Evolutionary conservation across 2,113 vertebrate species (phyloP).

Genomic region (Phalacrocorax carbo): DNA sequence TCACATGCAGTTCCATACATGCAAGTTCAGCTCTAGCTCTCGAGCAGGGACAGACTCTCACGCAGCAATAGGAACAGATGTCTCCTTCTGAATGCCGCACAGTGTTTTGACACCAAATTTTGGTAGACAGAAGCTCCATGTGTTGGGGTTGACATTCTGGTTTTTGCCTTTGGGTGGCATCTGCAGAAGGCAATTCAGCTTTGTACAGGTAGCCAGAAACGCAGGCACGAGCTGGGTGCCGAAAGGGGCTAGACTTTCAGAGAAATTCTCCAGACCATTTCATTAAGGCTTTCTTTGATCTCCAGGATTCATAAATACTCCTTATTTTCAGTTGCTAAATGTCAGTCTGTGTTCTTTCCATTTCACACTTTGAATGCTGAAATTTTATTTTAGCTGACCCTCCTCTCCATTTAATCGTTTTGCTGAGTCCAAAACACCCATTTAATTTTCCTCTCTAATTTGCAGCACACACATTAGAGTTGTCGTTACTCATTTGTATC

Average conservation of each 20-base stretch:
- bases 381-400: background rate
- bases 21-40: background rate
- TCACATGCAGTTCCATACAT: background rate
- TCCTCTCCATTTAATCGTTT: background rate
- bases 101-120: background rate
- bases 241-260: background rate
- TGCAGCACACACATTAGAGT: accelerated
- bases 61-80: background rate
- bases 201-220: background rate
- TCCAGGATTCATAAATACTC: background rate
- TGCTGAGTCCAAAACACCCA: background rate
- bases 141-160: background rate
- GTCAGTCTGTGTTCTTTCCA: background rate
- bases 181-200: background rate
- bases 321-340: background rate
- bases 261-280: background rate
- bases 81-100: background rate
- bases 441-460: background rate
- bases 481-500: background rate
- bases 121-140: background rate
- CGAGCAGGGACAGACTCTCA: background rate
- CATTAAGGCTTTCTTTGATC: background rate
- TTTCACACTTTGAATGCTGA: background rate
- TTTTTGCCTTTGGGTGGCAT: background rate
- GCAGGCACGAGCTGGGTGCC: accelerated